These are phyloP conservation scores for Phthorimaea operculella DNA, from an alignment of 1,140 invertebrate species.

Conservation along the genomic window DNA sequence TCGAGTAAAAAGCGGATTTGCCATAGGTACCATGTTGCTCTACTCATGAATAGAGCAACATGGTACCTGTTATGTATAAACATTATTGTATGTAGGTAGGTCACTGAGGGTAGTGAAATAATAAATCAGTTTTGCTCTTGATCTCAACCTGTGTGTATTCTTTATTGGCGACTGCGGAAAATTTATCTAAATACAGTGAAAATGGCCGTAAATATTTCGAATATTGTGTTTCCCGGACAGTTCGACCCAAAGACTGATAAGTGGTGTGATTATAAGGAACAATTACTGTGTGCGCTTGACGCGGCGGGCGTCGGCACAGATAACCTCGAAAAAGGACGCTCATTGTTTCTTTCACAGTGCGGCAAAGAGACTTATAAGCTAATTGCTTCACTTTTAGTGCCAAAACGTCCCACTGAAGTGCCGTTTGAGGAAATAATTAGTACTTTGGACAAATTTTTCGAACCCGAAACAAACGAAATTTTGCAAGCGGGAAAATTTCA, in stretches of 20 bases:
- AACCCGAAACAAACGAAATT: conserved; percentile 27
- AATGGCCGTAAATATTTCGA: conserved; percentile 15
- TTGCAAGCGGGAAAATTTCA: conserved; percentile 26
- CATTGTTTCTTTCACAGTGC: conserved; percentile 23
- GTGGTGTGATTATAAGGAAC: too few relatives aligned
- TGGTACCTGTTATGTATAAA: too few relatives aligned
- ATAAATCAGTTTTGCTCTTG: neutral
- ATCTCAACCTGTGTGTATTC: neutral
- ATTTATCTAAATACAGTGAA: conserved; percentile 10
- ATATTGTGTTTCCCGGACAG: conserved; percentile 20
- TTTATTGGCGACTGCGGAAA: conserved; percentile 21
- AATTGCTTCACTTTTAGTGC: conserved; percentile 20
- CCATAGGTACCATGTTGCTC: too few relatives aligned
- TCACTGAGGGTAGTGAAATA: conserved; percentile 80
- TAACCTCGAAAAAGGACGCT: conserved; percentile 15
- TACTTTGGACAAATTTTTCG: conserved; percentile 22
- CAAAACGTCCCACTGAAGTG: conserved; percentile 15
- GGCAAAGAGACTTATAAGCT: conserved; percentile 21
- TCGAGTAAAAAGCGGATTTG: too few relatives aligned
- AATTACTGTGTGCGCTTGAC: conserved; percentile 13
- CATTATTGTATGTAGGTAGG: neutral
- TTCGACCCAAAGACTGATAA: conserved; percentile 19
- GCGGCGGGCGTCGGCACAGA: conserved; percentile 6
- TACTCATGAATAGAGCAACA: too few relatives aligned
- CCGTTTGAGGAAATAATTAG: conserved; percentile 15